Percentiles rank a stretch among this genome's conserved stretches.
Conservation (phyloP, 2,888 invertebrate genomes). For the Lycaena phlaeas region DNA sequence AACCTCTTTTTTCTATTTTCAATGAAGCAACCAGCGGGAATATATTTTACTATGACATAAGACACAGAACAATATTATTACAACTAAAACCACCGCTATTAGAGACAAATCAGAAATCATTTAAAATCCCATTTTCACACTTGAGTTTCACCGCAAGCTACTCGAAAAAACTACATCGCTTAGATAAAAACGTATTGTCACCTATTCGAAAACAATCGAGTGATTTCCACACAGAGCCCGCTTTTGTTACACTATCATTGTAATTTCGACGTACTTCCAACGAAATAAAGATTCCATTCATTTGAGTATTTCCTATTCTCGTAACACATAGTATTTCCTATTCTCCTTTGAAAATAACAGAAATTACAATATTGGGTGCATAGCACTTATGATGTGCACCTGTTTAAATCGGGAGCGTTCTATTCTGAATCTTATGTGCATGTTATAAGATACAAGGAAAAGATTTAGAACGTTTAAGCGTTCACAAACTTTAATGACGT, state of each 20-base stretch:
- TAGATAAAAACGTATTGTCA: slow-evolving; percentile 60
- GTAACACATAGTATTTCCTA: slow-evolving; percentile 25
- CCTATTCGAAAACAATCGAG: slow-evolving; percentile 61
- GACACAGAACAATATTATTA: no score
- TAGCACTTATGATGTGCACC: slow-evolving; percentile 22
- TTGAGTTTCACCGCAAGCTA: slow-evolving; percentile 59
- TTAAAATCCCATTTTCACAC: slow-evolving; percentile 49
- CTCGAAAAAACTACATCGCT: slow-evolving; percentile 50
- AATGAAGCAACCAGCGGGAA: no score
- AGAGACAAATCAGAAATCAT: slow-evolving; percentile 42
- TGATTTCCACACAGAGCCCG: slow-evolving; percentile 35
- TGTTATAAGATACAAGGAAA: not conserved
- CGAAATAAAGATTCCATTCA: no score
- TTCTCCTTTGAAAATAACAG: slow-evolving; percentile 33
- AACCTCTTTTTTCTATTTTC: no score
- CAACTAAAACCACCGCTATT: slow-evolving; percentile 2
- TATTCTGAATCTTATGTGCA: slow-evolving; percentile 8
- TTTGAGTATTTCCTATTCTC: no score
- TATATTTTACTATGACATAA: no score
- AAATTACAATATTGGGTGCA: slow-evolving; percentile 32
- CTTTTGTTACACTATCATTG: not conserved
- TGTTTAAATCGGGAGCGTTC: slow-evolving; percentile 11
- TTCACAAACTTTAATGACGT: slow-evolving; percentile 51
- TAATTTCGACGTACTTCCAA: not conserved
- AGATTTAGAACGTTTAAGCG: not conserved